Conservation (phyloP, 2,113 vertebrate species). For the Neopipo cinnamomea region DNA sequence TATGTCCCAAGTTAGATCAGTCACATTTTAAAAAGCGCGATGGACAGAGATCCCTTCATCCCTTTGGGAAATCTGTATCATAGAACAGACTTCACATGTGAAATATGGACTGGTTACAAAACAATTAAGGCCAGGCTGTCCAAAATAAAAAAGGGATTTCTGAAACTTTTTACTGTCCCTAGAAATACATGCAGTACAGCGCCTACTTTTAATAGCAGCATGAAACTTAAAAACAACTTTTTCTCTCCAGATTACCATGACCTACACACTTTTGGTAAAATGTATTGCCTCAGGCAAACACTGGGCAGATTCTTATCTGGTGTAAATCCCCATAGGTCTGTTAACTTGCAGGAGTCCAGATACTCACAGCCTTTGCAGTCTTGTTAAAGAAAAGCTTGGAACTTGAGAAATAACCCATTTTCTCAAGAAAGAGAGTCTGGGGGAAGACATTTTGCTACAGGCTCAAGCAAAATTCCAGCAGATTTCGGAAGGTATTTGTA, state of each 20-base stretch:
- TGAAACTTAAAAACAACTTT: not conserved
- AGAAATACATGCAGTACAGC: not conserved
- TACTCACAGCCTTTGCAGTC: not conserved
- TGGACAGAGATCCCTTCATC: not conserved
- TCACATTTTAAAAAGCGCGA: not conserved
- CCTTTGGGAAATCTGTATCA: not conserved
- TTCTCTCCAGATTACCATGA: not conserved
- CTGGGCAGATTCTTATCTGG: not conserved
- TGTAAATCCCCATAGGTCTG: not conserved
- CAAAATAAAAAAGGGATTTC: not conserved
- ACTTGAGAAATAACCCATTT: not conserved
- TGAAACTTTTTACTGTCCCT: not conserved
- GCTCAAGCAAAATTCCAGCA: not conserved
- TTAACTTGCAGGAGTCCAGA: not conserved
- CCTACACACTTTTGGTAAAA: not conserved
- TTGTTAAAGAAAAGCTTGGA: not conserved
- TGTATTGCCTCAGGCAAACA: not conserved
- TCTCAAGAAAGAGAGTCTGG: not conserved
- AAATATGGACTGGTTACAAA: not conserved
- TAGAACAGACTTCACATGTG: not conserved
- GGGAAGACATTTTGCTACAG: not conserved
- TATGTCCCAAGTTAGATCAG: not conserved
- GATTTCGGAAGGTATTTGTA: constrained; percentile 3
- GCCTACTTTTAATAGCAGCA: not conserved
- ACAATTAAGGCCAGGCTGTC: not conserved